A percentile compares a stretch with the other conserved stretches of the same genome.
Conservation (phyloP, 2,888 invertebrate genomes). For the Agrochola macilenta region DNA sequence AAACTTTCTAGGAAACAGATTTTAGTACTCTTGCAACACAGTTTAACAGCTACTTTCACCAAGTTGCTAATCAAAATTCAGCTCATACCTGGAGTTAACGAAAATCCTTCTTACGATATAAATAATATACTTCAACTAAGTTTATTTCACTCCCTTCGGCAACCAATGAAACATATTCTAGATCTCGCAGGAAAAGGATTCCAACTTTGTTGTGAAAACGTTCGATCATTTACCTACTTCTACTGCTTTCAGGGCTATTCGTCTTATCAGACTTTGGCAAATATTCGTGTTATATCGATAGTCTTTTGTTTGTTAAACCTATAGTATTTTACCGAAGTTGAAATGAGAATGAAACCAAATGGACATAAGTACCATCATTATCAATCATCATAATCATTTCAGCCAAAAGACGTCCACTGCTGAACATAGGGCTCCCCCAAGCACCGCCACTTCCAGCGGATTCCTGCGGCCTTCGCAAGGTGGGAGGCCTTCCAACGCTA, state of each 20-base stretch:
- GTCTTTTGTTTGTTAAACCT: not conserved
- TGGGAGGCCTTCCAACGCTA: too few species aligned
- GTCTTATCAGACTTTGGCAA: too few species aligned
- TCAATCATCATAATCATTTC: too few species aligned
- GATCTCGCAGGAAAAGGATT: not conserved
- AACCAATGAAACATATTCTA: conserved; percentile 8
- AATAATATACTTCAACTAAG: not conserved
- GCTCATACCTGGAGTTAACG: not conserved
- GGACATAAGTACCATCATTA: too few species aligned
- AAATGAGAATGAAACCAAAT: not conserved
- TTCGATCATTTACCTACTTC: conserved; percentile 22
- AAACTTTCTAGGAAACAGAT: conserved; percentile 9
- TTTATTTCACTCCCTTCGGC: not conserved
- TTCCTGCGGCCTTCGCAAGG: too few species aligned
- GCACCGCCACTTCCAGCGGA: too few species aligned
- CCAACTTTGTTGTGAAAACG: conserved; percentile 9
- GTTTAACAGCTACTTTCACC: not conserved
- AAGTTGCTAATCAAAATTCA: conserved; percentile 38
- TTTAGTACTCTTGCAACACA: conserved; percentile 14
- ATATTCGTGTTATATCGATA: not conserved
- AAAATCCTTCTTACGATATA: conserved; percentile 21
- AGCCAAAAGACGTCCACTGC: too few species aligned
- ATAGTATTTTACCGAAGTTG: not conserved
- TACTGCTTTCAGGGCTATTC: not conserved
- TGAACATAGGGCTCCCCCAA: too few species aligned